phyloP scores from a whole-genome alignment of 2,113 vertebrate species.

The Anarhynchus alexandrinus region DNA sequence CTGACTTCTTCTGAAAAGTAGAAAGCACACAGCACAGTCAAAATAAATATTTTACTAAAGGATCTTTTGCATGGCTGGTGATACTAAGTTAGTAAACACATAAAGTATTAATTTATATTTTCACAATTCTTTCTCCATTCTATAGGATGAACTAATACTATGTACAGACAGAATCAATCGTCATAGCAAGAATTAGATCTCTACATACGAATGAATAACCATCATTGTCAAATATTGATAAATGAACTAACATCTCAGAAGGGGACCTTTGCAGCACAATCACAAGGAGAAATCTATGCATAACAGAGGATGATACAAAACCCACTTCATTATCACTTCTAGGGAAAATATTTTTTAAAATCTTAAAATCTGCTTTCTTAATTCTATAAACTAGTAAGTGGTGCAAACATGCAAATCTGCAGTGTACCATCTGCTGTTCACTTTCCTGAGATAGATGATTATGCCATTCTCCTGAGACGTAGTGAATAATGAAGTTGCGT shows the following conservation, averaged over 20 bases:
- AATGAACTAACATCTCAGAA: background rate
- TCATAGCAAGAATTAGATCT: background rate
- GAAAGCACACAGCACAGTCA: background rate
- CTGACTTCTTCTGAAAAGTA: background rate
- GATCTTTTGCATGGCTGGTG: background rate
- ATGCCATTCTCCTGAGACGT: background rate
- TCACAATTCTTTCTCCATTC: background rate
- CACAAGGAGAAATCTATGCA: background rate
- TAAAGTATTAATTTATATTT: background rate
- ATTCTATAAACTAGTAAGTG: constrained; percentile 1
- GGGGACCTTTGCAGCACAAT: background rate
- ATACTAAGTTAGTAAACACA: background rate
- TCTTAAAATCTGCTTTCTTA: background rate
- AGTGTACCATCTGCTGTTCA: background rate
- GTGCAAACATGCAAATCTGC: background rate
- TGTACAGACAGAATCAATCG: background rate
- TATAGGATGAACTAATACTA: background rate
- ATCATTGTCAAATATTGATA: background rate
- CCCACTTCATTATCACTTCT: background rate
- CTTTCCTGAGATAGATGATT: background rate
- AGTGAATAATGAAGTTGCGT: background rate
- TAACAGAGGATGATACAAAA: background rate
- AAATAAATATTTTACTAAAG: background rate
- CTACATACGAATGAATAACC: background rate
- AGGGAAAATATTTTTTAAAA: background rate